Percentiles rank a stretch among this genome's conserved stretches.
Conservation (phyloP, 2,797 vertebrate species). For the Alexandromys oeconomus region DNA sequence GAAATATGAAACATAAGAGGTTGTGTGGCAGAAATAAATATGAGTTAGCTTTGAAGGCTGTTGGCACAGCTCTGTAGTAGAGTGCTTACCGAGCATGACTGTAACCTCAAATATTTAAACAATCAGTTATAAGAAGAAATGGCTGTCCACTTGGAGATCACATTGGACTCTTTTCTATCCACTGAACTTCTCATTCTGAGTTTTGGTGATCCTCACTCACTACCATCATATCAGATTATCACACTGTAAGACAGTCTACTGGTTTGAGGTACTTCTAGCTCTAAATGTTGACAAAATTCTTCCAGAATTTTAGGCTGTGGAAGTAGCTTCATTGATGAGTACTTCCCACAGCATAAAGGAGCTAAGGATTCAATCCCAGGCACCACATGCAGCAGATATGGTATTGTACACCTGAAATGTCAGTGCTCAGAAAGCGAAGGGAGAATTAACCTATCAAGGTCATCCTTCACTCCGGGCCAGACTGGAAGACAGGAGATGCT, state of each 20-base stretch:
- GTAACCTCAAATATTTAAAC: background rate
- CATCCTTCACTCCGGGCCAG: background rate
- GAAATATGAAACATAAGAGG: conserved; percentile 37
- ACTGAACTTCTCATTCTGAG: background rate
- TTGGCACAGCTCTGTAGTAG: background rate
- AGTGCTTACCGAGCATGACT: background rate
- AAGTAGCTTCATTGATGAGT: background rate
- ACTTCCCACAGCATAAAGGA: background rate
- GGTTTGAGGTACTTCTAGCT: background rate
- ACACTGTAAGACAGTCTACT: background rate
- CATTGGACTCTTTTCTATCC: background rate
- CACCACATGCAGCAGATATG: background rate
- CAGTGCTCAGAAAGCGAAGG: background rate
- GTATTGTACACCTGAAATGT: background rate
- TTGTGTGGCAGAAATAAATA: conserved; percentile 4
- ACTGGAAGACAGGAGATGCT: background rate
- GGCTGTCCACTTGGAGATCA: background rate
- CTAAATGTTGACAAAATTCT: background rate
- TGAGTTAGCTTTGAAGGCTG: background rate
- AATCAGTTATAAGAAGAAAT: background rate
- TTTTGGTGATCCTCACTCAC: background rate
- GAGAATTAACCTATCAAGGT: background rate
- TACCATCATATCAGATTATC: background rate
- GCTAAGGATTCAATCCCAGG: background rate
- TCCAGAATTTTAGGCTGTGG: background rate